A percentile compares a stretch with the other conserved stretches of the same genome.
phyloP scores from a whole-genome alignment of 2,113 vertebrate species.

The Grammomys dolichurus region DNA sequence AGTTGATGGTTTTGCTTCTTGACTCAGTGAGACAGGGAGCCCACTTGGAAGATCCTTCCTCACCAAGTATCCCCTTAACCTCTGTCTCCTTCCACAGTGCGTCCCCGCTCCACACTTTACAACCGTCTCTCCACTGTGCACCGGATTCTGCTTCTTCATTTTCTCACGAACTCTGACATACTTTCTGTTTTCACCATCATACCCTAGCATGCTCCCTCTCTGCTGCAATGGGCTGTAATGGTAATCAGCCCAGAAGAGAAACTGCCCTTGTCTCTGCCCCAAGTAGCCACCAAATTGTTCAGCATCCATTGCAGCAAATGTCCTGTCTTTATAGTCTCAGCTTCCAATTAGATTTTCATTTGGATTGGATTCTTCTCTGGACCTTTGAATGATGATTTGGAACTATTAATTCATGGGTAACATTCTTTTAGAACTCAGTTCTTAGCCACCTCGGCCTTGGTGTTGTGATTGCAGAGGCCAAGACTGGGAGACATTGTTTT shows the following conservation, averaged over 20 bases:
- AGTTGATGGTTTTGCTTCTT: constrained; percentile 5
- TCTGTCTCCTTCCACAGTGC: neutral
- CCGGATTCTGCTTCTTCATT: neutral
- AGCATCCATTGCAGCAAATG: neutral
- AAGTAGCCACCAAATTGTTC: neutral
- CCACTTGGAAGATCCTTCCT: neutral
- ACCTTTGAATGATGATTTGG: neutral
- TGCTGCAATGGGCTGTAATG: neutral
- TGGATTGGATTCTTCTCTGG: constrained; percentile 4
- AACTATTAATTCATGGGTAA: neutral
- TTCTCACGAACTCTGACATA: neutral
- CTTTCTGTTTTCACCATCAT: neutral
- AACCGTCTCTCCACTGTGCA: neutral
- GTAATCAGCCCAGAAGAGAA: neutral
- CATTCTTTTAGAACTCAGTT: neutral
- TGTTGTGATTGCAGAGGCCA: neutral
- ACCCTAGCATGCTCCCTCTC: neutral
- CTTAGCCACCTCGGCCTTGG: neutral
- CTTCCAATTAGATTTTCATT: neutral
- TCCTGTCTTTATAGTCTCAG: neutral
- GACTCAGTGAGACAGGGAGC: neutral
- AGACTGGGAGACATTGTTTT: constrained; percentile 44
- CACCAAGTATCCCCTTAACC: neutral
- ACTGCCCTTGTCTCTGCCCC: neutral
- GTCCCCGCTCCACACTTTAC: neutral